These are phyloP conservation scores for Dicentrarchus labrax DNA, from an alignment of 2,113 vertebrate genomes.

Conservation along the genomic window DNA sequence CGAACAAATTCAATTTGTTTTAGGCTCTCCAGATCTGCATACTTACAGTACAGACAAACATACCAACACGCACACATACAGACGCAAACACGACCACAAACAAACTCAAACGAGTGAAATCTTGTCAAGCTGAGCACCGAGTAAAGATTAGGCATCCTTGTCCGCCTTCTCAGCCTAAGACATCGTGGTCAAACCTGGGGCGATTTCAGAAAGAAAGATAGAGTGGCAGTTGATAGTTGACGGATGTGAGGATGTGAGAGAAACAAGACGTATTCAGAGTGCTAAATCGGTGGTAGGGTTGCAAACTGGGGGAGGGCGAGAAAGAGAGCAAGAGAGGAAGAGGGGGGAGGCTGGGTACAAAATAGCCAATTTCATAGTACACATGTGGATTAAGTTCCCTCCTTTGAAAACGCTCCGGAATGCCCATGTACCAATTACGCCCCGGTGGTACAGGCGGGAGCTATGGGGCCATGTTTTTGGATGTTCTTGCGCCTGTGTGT, in stretches of 20 bases:
- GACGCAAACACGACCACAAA: constrained; percentile 52
- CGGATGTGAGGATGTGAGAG: constrained; percentile 48
- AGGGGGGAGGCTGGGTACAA: constrained; percentile 74
- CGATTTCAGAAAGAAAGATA: constrained; percentile 64
- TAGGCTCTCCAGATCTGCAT: constrained; percentile 67
- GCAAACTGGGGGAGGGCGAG: constrained; percentile 63
- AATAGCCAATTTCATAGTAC: constrained; percentile 87
- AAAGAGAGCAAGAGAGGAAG: constrained; percentile 41
- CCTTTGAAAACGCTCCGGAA: constrained; percentile 81
- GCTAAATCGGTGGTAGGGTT: constrained; percentile 62
- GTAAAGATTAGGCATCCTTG: constrained; percentile 83
- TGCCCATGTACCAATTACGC: constrained; percentile 83
- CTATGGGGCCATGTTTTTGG: constrained; percentile 77
- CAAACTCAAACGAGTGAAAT: constrained; percentile 75
- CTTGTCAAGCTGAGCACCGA: constrained; percentile 80
- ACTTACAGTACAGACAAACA: constrained; percentile 57
- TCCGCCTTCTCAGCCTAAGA: constrained; percentile 79
- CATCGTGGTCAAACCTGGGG: constrained; percentile 84
- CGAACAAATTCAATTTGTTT: constrained; percentile 75
- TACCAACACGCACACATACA: constrained; percentile 43
- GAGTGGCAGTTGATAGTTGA: constrained; percentile 64
- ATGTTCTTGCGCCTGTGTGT: constrained; percentile 74
- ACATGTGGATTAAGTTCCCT: constrained; percentile 85
- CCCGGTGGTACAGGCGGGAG: constrained; percentile 73
- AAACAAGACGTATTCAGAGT: constrained; percentile 55